Evolutionary conservation across 2,888 invertebrate genomes (phyloP).

Genomic region (Drosophila leonis): DNA sequence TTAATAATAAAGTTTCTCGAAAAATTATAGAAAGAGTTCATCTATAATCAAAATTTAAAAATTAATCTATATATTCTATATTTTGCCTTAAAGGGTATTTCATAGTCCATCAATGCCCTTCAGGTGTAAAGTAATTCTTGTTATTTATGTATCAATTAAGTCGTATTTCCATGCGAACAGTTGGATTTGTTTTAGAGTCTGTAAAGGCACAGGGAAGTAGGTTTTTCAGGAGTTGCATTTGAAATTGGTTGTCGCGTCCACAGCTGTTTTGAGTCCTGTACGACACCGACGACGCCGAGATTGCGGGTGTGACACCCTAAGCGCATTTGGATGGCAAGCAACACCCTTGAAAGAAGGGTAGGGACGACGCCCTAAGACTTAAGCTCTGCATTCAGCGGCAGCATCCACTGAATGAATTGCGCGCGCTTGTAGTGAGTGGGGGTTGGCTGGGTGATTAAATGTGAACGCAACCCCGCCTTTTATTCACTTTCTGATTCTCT

Average conservation of each 20-base stretch:
- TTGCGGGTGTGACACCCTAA: constrained; percentile 60
- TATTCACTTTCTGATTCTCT: constrained; percentile 63
- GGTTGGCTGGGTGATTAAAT: constrained; percentile 58
- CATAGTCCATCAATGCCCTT: not conserved
- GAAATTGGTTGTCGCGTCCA: constrained; percentile 43
- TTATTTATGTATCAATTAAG: constrained; percentile 60
- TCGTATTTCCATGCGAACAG: constrained; percentile 16
- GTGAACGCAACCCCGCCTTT: constrained; percentile 27
- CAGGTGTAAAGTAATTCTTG: not conserved
- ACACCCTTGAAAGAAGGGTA: constrained; percentile 19
- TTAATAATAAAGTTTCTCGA: no score
- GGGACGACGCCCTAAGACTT: constrained; percentile 23
- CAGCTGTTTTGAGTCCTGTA: constrained; percentile 56
- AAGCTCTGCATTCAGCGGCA: constrained; percentile 55
- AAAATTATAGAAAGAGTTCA: no score
- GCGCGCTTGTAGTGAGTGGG: constrained; percentile 24
- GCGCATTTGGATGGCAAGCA: constrained; percentile 45
- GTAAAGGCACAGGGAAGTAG: constrained; percentile 24
- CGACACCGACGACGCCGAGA: constrained; percentile 15
- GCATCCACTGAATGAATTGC: constrained; percentile 65
- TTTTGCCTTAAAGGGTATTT: not conserved
- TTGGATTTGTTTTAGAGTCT: constrained; percentile 7
- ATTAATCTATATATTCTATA: no score
- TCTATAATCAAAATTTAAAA: no score
- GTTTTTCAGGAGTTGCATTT: constrained; percentile 55